Evolutionary conservation across 2,888 invertebrate genomes (phyloP).

Genomic region (Teleiodes luculella): DNA sequence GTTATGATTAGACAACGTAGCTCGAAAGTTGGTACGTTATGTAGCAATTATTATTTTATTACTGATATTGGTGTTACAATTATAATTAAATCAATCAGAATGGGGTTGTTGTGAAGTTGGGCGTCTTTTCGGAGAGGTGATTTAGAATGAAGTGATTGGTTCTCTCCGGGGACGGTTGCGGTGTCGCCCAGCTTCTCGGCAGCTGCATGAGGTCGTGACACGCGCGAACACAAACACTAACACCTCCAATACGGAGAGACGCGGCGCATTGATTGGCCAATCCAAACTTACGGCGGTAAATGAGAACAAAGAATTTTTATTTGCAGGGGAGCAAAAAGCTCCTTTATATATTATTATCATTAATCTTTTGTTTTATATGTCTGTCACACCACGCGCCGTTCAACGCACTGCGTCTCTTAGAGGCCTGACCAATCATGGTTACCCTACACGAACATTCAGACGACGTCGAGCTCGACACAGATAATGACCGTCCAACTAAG

Average conservation of each 20-base stretch:
- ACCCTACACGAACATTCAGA: conserved; percentile 27
- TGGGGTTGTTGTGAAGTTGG: conserved; percentile 48
- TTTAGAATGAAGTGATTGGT: conserved; percentile 50
- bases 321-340: too few species aligned
- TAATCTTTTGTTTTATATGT: too few species aligned
- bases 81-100: conserved; percentile 23
- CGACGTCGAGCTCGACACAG: conserved; percentile 50
- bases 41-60: too few species aligned
- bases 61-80: conserved; percentile 30
- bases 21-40: too few species aligned
- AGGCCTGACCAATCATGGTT: too few species aligned
- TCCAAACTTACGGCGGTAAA: too few species aligned
- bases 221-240: neutral
- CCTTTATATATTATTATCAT: too few species aligned
- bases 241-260: too few species aligned
- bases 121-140: conserved; percentile 66
- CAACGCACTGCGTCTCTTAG: too few species aligned
- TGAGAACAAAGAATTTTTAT: too few species aligned
- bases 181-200: conserved; percentile 44
- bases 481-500: conserved; percentile 44
- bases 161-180: conserved; percentile 70
- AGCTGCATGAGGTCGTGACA: neutral
- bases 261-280: too few species aligned
- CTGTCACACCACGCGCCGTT: too few species aligned
- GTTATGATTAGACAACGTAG: conserved; percentile 2